Evolutionary conservation across 2,888 invertebrate species (phyloP).

Genomic region (Sarcophaga carnaria): DNA sequence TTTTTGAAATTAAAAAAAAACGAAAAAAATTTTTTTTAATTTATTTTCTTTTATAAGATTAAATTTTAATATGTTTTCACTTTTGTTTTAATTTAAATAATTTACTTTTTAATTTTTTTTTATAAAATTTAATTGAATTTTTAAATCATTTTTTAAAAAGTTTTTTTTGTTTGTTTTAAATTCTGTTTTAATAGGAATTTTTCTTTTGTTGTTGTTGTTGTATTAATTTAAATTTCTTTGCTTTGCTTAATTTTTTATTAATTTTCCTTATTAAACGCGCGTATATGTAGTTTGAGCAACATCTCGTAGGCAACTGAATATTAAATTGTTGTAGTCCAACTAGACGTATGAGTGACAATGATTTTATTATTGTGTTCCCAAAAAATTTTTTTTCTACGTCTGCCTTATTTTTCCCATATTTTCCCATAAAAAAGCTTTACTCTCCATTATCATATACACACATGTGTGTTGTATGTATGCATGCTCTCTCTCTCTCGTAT

Average conservation of each 20-base stretch:
- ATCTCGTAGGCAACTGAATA: conserved; percentile 65
- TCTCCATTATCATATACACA: not conserved
- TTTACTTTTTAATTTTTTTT: not conserved
- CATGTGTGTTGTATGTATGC: not conserved
- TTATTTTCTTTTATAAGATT: not conserved
- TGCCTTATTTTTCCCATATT: conserved; percentile 9
- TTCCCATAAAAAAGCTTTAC: conserved; percentile 40
- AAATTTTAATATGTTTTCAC: not conserved
- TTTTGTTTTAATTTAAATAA: not conserved
- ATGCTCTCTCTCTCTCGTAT: not conserved
- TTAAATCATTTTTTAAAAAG: not conserved
- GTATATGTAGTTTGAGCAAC: conserved; percentile 64
- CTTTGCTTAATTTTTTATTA: conserved; percentile 29
- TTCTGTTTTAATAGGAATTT: too few relatives aligned
- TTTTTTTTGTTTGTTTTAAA: not conserved
- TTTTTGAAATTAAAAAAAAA: too few relatives aligned
- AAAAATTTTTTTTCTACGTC: not conserved
- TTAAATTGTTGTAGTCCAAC: conserved; percentile 62
- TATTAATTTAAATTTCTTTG: conserved; percentile 11
- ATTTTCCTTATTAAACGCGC: conserved; percentile 44
- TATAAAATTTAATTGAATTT: not conserved
- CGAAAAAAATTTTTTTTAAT: not conserved
- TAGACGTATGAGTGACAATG: conserved; percentile 59
- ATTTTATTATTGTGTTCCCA: conserved; percentile 46
- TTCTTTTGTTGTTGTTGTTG: conserved; percentile 1